Conservation (phyloP, 2,797 vertebrate genomes). For the Epinephelus coioides region DNA sequence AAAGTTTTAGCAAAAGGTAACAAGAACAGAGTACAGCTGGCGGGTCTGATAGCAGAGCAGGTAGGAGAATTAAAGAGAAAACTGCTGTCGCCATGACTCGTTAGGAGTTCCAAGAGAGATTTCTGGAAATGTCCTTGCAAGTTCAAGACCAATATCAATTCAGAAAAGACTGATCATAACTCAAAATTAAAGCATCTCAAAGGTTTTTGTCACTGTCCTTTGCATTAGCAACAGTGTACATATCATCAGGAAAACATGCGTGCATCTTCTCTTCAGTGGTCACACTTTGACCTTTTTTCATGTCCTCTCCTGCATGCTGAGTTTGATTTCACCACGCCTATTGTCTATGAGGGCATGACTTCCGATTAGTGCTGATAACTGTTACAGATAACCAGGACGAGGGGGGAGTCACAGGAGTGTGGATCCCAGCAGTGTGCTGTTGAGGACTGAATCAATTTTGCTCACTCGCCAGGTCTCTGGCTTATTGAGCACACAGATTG, state of each 20-base stretch:
- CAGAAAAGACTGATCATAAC: too few species aligned
- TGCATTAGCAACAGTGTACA: too few species aligned
- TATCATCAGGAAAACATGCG: background rate
- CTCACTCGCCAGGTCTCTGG: constrained; percentile 51
- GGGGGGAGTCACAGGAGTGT: constrained; percentile 6
- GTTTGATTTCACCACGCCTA: constrained; percentile 8
- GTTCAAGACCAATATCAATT: too few species aligned
- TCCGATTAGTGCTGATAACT: constrained; percentile 37
- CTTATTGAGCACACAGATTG: constrained; percentile 70
- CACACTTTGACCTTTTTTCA: constrained; percentile 21
- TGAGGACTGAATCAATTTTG: constrained; percentile 67
- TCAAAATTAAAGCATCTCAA: background rate
- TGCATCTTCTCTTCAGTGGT: background rate
- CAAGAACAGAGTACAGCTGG: too few species aligned
- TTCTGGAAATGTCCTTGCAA: too few species aligned
- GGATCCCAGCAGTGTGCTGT: constrained; percentile 42
- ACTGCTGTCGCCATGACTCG: too few species aligned
- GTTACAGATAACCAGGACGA: constrained; percentile 40
- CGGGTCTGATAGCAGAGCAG: too few species aligned
- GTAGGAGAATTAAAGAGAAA: too few species aligned
- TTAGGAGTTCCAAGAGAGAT: too few species aligned
- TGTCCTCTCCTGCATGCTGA: constrained; percentile 3
- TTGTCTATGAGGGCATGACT: constrained; percentile 19
- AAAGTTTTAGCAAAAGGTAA: too few species aligned
- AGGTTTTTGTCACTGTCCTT: background rate